A percentile compares a stretch with the other conserved stretches of the same genome.
Conservation (phyloP, 2,113 vertebrate species). For the Sander vitreus region DNA sequence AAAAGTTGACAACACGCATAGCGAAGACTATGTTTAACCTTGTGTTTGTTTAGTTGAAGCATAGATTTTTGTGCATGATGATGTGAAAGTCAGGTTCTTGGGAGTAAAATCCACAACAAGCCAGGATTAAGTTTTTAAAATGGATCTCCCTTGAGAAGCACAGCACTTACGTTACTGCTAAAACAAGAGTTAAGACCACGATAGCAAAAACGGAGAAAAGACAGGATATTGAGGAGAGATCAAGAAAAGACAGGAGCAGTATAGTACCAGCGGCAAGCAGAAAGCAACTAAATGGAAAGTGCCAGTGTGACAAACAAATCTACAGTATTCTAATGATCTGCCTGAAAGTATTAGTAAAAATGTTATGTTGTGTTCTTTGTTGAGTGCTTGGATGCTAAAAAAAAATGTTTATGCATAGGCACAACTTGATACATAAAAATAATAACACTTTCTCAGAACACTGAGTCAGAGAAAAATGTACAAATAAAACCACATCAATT, state of each 20-base stretch:
- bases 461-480: conserved; percentile 45
- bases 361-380: too few species aligned
- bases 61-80: neutral
- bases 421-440: conserved; percentile 29
- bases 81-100: neutral
- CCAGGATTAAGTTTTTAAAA: neutral
- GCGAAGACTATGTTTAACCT: conserved; percentile 4
- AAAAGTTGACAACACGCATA: conserved; percentile 22
- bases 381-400: neutral
- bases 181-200: neutral
- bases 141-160: neutral
- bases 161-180: neutral
- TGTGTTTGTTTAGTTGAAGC: conserved; percentile 14
- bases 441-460: conserved; percentile 5
- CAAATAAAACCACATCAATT: conserved; percentile 24
- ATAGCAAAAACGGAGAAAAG: neutral
- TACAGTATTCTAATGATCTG: conserved; percentile 19
- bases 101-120: neutral
- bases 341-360: too few species aligned
- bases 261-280: neutral
- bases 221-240: conserved; percentile 3
- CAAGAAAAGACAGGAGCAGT: neutral
- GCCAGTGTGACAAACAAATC: conserved; percentile 2
- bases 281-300: neutral
- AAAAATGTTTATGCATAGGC: conserved; percentile 15